Evolutionary conservation across 2,797 vertebrate genomes (phyloP), one percentile per base, ranked within the genome.

Genomic region (Sphaeramia orbicularis): DNA sequence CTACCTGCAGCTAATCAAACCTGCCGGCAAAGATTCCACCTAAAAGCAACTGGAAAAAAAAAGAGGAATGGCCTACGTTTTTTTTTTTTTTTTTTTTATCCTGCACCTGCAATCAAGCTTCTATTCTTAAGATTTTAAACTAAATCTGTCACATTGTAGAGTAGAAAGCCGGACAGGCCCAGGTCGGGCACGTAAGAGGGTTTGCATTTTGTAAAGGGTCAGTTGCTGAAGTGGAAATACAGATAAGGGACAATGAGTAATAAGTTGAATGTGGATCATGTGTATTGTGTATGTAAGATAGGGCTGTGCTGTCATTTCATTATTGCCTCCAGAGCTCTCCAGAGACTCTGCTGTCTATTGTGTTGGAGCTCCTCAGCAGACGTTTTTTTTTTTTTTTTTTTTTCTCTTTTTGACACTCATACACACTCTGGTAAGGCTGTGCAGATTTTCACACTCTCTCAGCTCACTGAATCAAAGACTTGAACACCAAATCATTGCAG

Each of bases 381-480:
- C 38, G 49, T 49, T 48, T 1, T 49, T 42, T n/a, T 10, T 60
- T 43, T 52, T 24, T n/a, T n/a, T n/a, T n/a, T 47, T 38, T 10
- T 62, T 1, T 52, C 13, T 52, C 30, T 55, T 40, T 38, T n/a
- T 42, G 40, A 64, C 61, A 44, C 30, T 13, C 66, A 68, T 3
- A 13, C 57, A 40, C 71, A 50, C 61, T 68, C 24, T 0, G 21
- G 30, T 42, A 10, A 60, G 69, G 72, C 54, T 50, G 75, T 62
- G 42, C 70, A 78, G 66, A 85, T 86, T 78, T 75, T 81, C 82
- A 79, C 84, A 81, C 69, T 66, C 70, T 79, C 63, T 68, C 53
- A 0, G 53, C 63, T 78, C 61, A 19, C 70, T 37, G 68, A 84
- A 66, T 61, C 62, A 78, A 76, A 79, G 49, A 30, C 71, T 61